Evolutionary conservation across 23 tunicate genomes (phyloP), one percentile per base, ranked within the genome.

Genomic region (Botrylloides violaceus): DNA sequence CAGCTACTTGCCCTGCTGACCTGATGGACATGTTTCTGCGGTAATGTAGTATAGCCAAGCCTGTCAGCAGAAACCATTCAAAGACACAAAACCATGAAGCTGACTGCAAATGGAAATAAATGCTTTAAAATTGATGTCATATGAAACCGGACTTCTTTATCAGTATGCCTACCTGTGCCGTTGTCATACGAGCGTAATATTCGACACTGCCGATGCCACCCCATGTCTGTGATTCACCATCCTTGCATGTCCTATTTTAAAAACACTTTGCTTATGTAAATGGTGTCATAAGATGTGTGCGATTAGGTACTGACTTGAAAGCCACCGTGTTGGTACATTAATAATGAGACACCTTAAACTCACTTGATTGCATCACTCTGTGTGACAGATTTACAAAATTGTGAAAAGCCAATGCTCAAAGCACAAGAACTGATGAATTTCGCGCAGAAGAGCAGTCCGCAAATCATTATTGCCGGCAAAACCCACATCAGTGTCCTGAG

Each of bases 51-150:
- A 85, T 57, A 34, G 81, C 78, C 2, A 85, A 49, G 33, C 70
- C 81, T 47, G 71, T 24, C 20, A 85, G 85, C 23, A 85, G 72
- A 32, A 85, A 59, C 94, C 94, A 85, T 64, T 85, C 94, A 50
- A 85, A 79, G 12, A 79, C 94, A 43, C 84, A 85, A 58, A 85
- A 85, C 94, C 94, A 85, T 21, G 94, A 85, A 35, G 94, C 94
- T 34, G 84, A 79, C 94, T 85, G 35, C 19, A 28, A 63, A 23
- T 7, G 64, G 15, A 43, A 43, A 15, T 15, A 43, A 43, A 43
- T 43, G 15, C 12, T 43, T 15, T 43, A 43, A n/a, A n/a, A n/a
- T n/a, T n/a, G n/a, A n/a, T n/a, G n/a, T n/a, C n/a, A n/a, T n/a
- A n/a, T n/a, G n/a, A n/a, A n/a, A n/a, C n/a, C n/a, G n/a, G n/a